Conservation (phyloP, 2,888 invertebrate genomes). For the Xanthia togata region DNA sequence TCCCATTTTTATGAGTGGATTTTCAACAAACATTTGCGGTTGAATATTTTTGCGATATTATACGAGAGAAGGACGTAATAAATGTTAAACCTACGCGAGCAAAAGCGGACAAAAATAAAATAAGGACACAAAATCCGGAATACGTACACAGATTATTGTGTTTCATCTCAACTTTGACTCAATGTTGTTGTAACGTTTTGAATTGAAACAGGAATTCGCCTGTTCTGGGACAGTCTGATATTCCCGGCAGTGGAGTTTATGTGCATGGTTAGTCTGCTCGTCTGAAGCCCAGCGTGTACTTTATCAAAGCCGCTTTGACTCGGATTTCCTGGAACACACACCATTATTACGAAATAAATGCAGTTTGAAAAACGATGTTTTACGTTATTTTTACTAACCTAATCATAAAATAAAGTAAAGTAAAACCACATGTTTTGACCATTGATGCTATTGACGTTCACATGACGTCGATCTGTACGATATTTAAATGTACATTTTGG, state of each 20-base stretch:
- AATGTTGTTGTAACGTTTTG: constrained; percentile 42
- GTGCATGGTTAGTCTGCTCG: constrained; percentile 18
- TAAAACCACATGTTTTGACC: background rate
- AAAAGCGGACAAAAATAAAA: constrained; percentile 41
- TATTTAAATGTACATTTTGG: background rate
- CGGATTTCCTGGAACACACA: constrained; percentile 14
- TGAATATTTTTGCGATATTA: constrained; percentile 35
- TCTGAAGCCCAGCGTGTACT: constrained; percentile 3
- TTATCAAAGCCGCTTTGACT: constrained; percentile 28
- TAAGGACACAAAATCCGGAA: constrained; percentile 27
- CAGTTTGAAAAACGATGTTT: background rate
- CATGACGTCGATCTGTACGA: background rate
- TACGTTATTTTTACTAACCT: background rate
- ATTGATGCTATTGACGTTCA: background rate
- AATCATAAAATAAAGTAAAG: background rate
- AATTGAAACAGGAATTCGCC: constrained; percentile 48
- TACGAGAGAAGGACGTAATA: constrained; percentile 10
- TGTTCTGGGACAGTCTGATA: constrained; percentile 33
- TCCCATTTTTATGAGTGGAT: constrained; percentile 32
- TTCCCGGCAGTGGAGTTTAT: constrained; percentile 25
- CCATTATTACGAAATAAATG: constrained; percentile 1
- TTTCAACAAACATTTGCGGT: constrained; percentile 41
- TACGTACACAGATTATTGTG: constrained; percentile 36
- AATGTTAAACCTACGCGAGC: constrained; percentile 15
- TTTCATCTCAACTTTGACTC: constrained; percentile 49